Evolutionary conservation across 2,888 invertebrate genomes (phyloP), one percentile per base, ranked within the genome.

Genomic region (Hydrotaea diabolus): DNA sequence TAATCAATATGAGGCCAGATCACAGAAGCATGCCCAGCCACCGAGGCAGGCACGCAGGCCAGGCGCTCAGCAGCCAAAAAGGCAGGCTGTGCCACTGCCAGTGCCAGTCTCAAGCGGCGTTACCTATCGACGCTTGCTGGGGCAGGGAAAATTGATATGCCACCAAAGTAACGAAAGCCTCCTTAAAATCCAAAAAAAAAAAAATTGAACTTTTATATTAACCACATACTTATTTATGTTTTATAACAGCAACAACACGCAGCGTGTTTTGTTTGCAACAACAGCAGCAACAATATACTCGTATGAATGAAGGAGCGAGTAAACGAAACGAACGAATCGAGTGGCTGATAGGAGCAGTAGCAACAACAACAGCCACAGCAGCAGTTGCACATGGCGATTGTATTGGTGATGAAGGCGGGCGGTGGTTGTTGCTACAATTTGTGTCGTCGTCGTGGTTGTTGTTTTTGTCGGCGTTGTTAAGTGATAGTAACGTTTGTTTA

Each of bases 111-210:
- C 87, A 88, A 85, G 87, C 90, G 88, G 90, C 87, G 89, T 87
- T 88, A 89, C 87, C 90, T 88, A 90, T 90, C 89, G 90, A 86
- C 89, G 89, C 89, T 87, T 87, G 87, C 87, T 88, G 87, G 79
- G 88, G 77, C 80, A 23, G 36, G 72, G 75, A 84, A 87, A 87
- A 88, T 87, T 87, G 86, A 88, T 87, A 87, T 87, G 87, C 87
- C 86, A 86, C 85, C 82, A 82, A 82, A 84, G 85, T 83, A 86
- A 87, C 87, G 75, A 43, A 59, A 82, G 64, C n/a, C 31, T 31
- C 31, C 31, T 2, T 7, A 31, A 31, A 7, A 31, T 4, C 59
- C 71, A 79, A 69, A 82, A 80, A 78, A 77, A 80, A 71, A 39
- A 39, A 13, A 39, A 0, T 77, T 72, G 46, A 74, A 71, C 55